Evolutionary conservation across 2,888 invertebrate genomes (phyloP), one percentile per base, ranked within the genome.

Genomic region (Noctua janthina): DNA sequence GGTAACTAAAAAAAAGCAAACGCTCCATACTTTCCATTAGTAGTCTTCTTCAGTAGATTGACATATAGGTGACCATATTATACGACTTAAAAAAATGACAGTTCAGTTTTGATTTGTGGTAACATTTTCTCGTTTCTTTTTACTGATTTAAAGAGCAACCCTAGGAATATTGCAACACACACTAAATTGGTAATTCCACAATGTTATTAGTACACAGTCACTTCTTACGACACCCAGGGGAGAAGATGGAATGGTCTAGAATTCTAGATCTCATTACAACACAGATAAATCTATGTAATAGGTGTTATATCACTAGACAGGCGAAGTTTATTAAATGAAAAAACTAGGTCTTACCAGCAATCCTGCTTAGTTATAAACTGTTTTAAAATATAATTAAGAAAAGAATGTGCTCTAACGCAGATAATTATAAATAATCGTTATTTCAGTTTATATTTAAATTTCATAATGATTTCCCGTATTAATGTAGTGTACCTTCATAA

Each of bases 211-310:
- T 66, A 78, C 59, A 73, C 78, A 64, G 83, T 83, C 74, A 78
- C 78, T 82, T 68, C 87, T 86, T 67, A 86, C 68, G 83, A 49
- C 70, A 64, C 87, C 75, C 87, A 11, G 59, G 82, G 81, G 77
- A 74, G 46, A 46, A 51, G 15, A 78, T 69, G 59, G 74, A 81
- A 80, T 79, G 39, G 70, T 81, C 72, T 71, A 66, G 79, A 78
- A 72, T 66, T 69, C 74, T 73, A 83, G 73, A 86, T 70, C 82
- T 62, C 39, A 82, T 82, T 56, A 77, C n/a, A 76, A 68, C 29
- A 39, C 17, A 81, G 56, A 81, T 69, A 75, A 64, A 73, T 81
- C 62, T 59, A 56, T 56, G 23, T 59, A 80, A 46, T 70, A 66
- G 56, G 2, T 69, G 13, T 10, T 78, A 78, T 54, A 78, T 59